phyloP scores from a whole-genome alignment of 2,113 vertebrate species.

The Leptobrachium leishanense region DNA sequence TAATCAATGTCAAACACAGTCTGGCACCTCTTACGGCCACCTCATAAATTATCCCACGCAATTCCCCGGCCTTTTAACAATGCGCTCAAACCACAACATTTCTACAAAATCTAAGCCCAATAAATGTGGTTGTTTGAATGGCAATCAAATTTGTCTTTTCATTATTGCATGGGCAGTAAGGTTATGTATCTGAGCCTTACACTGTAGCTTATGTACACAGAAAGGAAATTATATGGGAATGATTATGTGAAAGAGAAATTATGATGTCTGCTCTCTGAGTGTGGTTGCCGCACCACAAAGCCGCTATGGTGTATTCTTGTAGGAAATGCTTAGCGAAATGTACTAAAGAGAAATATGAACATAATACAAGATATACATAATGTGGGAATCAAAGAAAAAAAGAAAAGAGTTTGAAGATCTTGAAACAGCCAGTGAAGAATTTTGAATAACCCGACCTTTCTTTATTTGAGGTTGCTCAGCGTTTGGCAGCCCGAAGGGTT shows the following conservation, averaged over 20 bases:
- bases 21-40: constrained; percentile 49
- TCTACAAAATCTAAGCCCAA: constrained; percentile 22
- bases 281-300: constrained; percentile 39
- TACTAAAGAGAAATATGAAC: constrained; percentile 12
- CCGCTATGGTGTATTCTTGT: constrained; percentile 18
- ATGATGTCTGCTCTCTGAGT: not conserved
- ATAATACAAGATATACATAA: constrained; percentile 10
- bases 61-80: constrained; percentile 35
- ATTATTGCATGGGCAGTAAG: constrained; percentile 29
- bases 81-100: constrained; percentile 34
- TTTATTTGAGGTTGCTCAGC: not conserved
- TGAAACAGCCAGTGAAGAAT: constrained; percentile 28
- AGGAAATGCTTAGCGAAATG: constrained; percentile 23
- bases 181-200: constrained; percentile 45
- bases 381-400: not conserved
- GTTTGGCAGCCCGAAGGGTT: not conserved
- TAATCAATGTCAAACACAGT: constrained; percentile 44
- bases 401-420: constrained; percentile 15
- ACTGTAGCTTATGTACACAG: constrained; percentile 16
- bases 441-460: not conserved
- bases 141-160: constrained; percentile 42
- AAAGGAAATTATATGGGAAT: constrained; percentile 44
- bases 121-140: constrained; percentile 48
- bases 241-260: constrained; percentile 35
- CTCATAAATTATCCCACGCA: constrained; percentile 42